Conservation (phyloP, 2,797 vertebrate species). For the Nothura maculosa region DNA sequence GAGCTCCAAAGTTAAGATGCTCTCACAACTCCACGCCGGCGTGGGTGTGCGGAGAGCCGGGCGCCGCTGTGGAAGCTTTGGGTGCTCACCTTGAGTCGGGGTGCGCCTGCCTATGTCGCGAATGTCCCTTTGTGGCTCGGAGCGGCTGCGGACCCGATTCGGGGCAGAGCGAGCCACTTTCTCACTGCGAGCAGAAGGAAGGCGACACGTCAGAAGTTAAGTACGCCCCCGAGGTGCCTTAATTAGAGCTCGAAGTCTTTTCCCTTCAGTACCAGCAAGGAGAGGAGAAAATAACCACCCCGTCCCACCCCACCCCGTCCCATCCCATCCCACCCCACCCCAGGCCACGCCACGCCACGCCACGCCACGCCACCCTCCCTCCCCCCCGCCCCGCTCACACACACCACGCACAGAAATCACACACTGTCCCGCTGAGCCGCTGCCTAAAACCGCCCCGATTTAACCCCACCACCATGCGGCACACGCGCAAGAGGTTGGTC, state of each 20-base stretch:
- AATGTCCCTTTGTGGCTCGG: constrained; percentile 79
- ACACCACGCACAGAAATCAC: too few species aligned
- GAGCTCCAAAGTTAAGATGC: constrained; percentile 65
- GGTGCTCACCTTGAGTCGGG: constrained; percentile 78
- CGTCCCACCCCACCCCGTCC: neutral
- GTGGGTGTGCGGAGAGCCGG: constrained; percentile 36
- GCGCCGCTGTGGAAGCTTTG: constrained; percentile 54
- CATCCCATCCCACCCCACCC: neutral
- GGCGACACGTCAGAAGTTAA: constrained; percentile 84
- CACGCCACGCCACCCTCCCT: too few species aligned
- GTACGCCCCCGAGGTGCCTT: constrained; percentile 81
- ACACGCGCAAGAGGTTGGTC: neutral
- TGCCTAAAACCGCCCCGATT: neutral
- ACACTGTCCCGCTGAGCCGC: neutral
- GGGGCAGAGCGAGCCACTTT: constrained; percentile 79
- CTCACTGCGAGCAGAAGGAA: constrained; percentile 81
- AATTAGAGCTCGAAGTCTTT: constrained; percentile 79
- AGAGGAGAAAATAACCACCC: constrained; percentile 49
- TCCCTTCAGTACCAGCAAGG: constrained; percentile 70
- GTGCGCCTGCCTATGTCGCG: constrained; percentile 45
- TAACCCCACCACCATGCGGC: neutral
- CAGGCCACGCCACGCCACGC: too few species aligned
- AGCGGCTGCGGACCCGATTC: constrained; percentile 80
- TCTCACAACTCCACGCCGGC: constrained; percentile 53
- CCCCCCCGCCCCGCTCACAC: too few species aligned